Evolutionary conservation across 2,113 vertebrate species (phyloP).

Genomic region (Archocentrus centrarchus): DNA sequence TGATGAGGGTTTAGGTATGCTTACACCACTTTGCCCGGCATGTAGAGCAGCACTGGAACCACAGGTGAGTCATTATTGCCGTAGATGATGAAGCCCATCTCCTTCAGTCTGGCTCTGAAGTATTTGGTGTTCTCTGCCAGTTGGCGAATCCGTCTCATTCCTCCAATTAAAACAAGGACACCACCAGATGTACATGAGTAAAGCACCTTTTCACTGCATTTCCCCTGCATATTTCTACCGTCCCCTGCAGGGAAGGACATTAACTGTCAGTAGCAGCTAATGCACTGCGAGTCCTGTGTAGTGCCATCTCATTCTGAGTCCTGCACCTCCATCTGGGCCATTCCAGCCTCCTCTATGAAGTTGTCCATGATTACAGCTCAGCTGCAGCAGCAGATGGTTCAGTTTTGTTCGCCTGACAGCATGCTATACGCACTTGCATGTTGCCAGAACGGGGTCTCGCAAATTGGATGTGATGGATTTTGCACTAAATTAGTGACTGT

Average conservation of each 20-base stretch:
- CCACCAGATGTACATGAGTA: constrained; percentile 47
- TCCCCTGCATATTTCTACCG: background rate
- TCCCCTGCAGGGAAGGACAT: constrained; percentile 23
- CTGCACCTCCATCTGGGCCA: constrained; percentile 66
- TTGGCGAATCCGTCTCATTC: constrained; percentile 84
- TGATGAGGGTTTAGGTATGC: constrained; percentile 57
- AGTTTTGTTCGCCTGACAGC: constrained; percentile 68
- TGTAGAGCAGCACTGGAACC: constrained; percentile 91
- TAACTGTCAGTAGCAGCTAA: constrained; percentile 43
- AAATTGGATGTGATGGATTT: constrained; percentile 71
- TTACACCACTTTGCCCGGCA: constrained; percentile 95
- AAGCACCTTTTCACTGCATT: constrained; percentile 12
- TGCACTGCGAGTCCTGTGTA: constrained; percentile 21
- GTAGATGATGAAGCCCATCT: constrained; percentile 95
- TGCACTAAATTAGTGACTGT: constrained; percentile 37
- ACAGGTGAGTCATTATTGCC: constrained; percentile 90
- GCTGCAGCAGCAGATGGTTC: constrained; percentile 75
- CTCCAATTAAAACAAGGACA: constrained; percentile 76
- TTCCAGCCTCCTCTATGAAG: constrained; percentile 48
- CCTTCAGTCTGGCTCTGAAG: constrained; percentile 86
- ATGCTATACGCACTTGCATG: constrained; percentile 37
- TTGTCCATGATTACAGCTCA: constrained; percentile 58
- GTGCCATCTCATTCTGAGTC: constrained; percentile 33
- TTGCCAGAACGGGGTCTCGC: constrained; percentile 58
- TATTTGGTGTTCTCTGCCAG: constrained; percentile 89